phyloP scores from a whole-genome alignment of 2,113 vertebrate genomes.

The Scophthalmus maximus region DNA sequence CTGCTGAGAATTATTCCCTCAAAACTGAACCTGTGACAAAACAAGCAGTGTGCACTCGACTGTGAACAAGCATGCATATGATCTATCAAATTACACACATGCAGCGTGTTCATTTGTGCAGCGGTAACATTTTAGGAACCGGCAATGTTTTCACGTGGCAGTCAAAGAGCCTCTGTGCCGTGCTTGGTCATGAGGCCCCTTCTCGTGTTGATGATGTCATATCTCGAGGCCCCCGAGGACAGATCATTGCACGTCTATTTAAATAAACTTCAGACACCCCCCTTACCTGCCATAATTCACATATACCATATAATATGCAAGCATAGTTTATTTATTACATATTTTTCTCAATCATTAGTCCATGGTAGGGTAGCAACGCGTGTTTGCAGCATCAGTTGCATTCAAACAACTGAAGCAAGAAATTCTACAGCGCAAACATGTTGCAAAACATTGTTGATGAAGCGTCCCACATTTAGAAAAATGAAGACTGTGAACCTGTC shows the following conservation, averaged over 20 bases:
- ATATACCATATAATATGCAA: background rate
- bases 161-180: conserved; percentile 11
- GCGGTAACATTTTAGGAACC: background rate
- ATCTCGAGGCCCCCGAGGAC: background rate
- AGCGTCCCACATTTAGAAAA: conserved; percentile 8
- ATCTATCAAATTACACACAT: background rate
- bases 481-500: conserved; percentile 10
- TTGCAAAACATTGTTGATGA: background rate
- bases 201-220: conserved; percentile 21
- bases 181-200: background rate
- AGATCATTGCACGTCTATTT: background rate
- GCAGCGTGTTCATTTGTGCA: background rate
- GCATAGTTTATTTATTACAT: too few species aligned
- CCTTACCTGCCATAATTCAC: too few species aligned
- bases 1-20: background rate
- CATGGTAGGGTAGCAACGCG: too few species aligned
- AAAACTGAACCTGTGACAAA: background rate
- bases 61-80: background rate
- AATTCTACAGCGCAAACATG: background rate
- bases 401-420: background rate
- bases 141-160: background rate
- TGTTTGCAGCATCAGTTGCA: background rate
- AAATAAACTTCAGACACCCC: too few species aligned
- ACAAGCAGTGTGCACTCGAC: background rate
- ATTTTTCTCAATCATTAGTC: too few species aligned